Conservation (phyloP, 35 echinoderm and acorn worm genomes). For the Ophiothrix spiculata region DNA sequence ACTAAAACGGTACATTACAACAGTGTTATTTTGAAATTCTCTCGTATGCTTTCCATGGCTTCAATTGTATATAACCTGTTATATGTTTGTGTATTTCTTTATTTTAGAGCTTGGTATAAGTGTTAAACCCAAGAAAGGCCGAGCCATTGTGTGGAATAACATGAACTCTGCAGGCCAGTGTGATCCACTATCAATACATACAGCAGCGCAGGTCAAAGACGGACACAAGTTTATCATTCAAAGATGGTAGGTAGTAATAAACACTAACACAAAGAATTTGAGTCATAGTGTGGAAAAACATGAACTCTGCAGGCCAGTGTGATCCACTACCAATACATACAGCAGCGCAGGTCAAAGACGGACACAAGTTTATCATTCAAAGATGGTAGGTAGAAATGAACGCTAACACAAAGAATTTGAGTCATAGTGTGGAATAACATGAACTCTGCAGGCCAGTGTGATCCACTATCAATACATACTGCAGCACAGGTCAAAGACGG, state of each 20-base stretch:
- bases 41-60: too few relatives aligned
- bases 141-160: constrained; percentile 94
- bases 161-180: constrained; percentile 59
- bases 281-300: constrained; percentile 94
- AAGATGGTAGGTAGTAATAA: constrained; percentile 64
- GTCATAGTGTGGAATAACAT: constrained; percentile 96
- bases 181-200: constrained; percentile 72
- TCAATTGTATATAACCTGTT: too few relatives aligned
- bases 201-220: constrained; percentile 51
- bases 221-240: constrained; percentile 95
- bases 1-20: too few relatives aligned
- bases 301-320: constrained; percentile 56
- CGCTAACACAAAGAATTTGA: not conserved
- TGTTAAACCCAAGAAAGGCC: constrained; percentile 75
- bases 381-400: constrained; percentile 61
- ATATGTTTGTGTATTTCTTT: too few relatives aligned
- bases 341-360: constrained; percentile 58
- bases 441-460: constrained; percentile 53
- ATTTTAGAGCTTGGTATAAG: constrained; percentile 72
- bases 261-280: not conserved
- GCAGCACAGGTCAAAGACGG: constrained; percentile 65
- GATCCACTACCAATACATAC: constrained; percentile 70
- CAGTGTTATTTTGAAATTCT: too few relatives aligned
- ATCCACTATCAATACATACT: constrained; percentile 68
- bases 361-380: constrained; percentile 92